phyloP scores from a whole-genome alignment of 2,888 invertebrate genomes.

The Diadegma fenestrale region DNA sequence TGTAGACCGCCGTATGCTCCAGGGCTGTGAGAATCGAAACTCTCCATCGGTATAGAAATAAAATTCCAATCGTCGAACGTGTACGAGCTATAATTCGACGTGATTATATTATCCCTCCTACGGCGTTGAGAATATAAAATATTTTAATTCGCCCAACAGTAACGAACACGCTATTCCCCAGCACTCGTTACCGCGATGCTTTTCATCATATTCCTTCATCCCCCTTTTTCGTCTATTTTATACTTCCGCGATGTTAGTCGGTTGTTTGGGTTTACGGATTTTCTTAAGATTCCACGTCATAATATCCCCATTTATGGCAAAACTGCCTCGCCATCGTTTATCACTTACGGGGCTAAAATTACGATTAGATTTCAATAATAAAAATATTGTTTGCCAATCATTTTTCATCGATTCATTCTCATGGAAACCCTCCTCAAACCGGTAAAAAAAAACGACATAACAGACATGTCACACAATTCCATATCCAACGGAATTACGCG shows the following conservation, averaged over 20 bases:
- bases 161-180: conserved; percentile 45
- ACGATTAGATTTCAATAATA: not conserved
- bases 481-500: not conserved
- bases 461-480: not conserved
- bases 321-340: not conserved
- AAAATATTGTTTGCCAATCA: not conserved
- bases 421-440: not conserved
- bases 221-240: not conserved
- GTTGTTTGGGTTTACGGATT: not conserved
- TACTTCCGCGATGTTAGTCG: not conserved
- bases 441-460: not conserved
- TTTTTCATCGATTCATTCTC: not conserved
- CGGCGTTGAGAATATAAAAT: conserved; percentile 48
- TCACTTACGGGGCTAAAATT: not conserved
- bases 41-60: conserved; percentile 52
- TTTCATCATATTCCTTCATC: conserved; percentile 11
- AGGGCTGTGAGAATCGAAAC: conserved; percentile 60
- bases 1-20: conserved; percentile 41
- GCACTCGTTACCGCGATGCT: conserved; percentile 16
- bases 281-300: not conserved
- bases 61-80: conserved; percentile 53
- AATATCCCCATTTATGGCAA: not conserved
- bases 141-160: conserved; percentile 33
- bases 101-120: conserved; percentile 65
- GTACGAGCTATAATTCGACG: conserved; percentile 59